These are phyloP conservation scores for Cheiracanthium punctorium DNA, from an alignment of 2,888 invertebrate species.

Conservation along the genomic window DNA sequence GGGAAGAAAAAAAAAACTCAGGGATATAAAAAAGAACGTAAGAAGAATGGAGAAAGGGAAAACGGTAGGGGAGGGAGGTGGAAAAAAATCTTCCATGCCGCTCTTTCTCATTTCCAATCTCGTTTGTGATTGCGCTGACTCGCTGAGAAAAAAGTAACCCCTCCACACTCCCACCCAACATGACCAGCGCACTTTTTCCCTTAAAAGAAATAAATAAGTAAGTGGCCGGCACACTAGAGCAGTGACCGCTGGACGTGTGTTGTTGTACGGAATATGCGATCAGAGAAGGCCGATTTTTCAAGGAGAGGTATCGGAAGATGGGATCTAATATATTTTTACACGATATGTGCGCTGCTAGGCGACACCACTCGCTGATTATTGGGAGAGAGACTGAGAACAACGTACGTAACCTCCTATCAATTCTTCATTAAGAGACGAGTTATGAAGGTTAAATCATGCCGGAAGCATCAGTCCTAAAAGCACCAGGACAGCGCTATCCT, in stretches of 20 bases:
- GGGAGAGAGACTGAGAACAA: too few species aligned
- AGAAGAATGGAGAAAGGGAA: not conserved
- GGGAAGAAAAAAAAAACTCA: not conserved
- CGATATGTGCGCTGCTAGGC: too few species aligned
- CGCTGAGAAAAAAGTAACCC: not conserved
- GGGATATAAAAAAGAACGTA: not conserved
- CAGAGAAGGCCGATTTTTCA: constrained; percentile 47
- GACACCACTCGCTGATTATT: too few species aligned
- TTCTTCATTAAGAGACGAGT: too few species aligned
- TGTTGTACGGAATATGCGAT: constrained; percentile 61
- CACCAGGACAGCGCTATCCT: too few species aligned
- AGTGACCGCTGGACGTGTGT: constrained; percentile 54
- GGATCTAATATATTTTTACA: too few species aligned
- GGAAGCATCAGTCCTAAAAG: too few species aligned
- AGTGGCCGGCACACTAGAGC: not conserved
- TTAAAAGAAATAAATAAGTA: constrained; percentile 22
- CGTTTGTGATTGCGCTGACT: constrained; percentile 63
- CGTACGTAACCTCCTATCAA: too few species aligned
- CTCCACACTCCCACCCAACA: not conserved
- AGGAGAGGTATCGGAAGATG: not conserved
- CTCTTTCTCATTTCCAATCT: constrained; percentile 67
- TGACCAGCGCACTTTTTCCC: not conserved
- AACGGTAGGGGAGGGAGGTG: not conserved
- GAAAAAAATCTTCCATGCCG: not conserved
- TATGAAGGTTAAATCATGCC: too few species aligned